Base-by-base conservation (phyloP, 2,797 vertebrate genomes). In the Phoeniculus purpureus region DNA sequence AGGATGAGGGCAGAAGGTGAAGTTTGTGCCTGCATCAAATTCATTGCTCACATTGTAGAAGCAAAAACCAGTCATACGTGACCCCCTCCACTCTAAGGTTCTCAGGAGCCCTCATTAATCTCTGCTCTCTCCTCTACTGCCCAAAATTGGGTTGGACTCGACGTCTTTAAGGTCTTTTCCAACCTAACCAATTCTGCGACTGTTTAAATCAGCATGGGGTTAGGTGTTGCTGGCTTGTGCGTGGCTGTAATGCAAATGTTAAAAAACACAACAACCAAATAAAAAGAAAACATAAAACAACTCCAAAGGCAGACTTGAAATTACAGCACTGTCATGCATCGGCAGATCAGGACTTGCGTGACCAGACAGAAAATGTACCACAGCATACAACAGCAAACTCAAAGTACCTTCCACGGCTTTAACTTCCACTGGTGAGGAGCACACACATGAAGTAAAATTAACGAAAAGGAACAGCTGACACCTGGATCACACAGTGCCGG, bases 291-390 rank as follows among this genome's bases (percentile, higher is more conserved):
- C 27, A 92, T 9, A 78, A 45, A 72, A 81, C 8, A 87, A 76
- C 8, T 55, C 3, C 76, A 89, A 70, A 78, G 15, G 2, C 40
- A 18, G 29, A 31, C 66, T 45, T 73, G 68, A 85, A 87, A 89
- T 75, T 54, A 68, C 40, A 88, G 32, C 3, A 48, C 10, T 79
- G 86, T 90, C 96, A 84, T 94, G 78, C 97, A 96, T 31, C 78
- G 82, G 47, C 48, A 88, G 47, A 56, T 48, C 76, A 83, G 61
- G 76, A 71, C 73, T 89, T 73, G 64, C 55, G 85, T 93, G 93
- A 95, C 90, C 91, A 84, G 90, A 97, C 72, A 93, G 91, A 89
- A 72, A 81, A 56, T 80, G 43, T 67, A 80, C 11, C 16, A 81
- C 31, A 87, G 77, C 87, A 76, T 10, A 66, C n/a, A 89, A 70